These are phyloP conservation scores for Agapornis canus DNA, from an alignment of 2,797 vertebrate species.

Conservation along the genomic window DNA sequence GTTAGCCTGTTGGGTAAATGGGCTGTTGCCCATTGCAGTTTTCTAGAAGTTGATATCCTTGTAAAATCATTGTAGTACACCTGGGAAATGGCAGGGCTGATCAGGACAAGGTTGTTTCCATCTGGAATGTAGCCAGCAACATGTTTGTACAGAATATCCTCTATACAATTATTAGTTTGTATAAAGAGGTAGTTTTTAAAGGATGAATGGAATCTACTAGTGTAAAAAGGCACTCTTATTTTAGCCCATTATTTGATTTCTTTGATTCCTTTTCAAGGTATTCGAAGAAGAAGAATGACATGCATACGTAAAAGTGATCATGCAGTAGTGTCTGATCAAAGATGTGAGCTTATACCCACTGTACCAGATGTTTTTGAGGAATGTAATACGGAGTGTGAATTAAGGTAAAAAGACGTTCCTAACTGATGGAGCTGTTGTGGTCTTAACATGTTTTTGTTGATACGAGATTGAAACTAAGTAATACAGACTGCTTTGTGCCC, in stretches of 20 bases:
- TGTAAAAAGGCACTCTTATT: background rate
- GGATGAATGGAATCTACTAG: background rate
- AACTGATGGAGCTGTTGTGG: background rate
- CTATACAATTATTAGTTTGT: background rate
- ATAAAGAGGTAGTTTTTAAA: background rate
- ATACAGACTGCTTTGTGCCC: background rate
- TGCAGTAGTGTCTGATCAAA: slow-evolving; percentile 87
- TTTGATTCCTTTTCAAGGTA: slow-evolving; percentile 77
- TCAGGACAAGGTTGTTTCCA: background rate
- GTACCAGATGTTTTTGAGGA: slow-evolving; percentile 79
- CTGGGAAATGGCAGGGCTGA: background rate
- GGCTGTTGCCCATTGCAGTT: background rate
- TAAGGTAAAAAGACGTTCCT: slow-evolving; percentile 82
- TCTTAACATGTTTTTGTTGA: background rate
- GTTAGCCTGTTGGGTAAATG: background rate
- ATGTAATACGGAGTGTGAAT: slow-evolving; percentile 91
- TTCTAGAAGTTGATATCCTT: background rate
- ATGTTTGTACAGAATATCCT: background rate
- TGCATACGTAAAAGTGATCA: slow-evolving; percentile 89
- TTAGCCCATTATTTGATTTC: background rate
- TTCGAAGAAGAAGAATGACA: slow-evolving; percentile 81
- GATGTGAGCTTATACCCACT: slow-evolving; percentile 84
- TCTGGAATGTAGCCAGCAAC: background rate
- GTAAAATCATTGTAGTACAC: background rate
- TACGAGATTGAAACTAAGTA: background rate